phyloP scores from a whole-genome alignment of 2,113 vertebrate genomes.

The Isurus oxyrinchus region DNA sequence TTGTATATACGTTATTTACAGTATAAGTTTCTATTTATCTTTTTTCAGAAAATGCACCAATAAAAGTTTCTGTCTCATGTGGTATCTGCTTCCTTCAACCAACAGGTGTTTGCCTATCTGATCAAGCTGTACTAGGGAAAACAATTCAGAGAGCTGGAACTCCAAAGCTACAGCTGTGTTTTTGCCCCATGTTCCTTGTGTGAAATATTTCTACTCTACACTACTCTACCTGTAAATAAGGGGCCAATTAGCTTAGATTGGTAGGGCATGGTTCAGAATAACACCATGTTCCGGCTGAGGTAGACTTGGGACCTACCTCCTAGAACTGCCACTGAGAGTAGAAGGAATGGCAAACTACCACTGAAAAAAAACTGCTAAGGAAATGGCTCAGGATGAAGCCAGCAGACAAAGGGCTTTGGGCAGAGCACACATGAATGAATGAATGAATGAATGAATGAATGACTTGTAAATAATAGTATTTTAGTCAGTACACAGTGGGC shows the following conservation, averaged over 20 bases:
- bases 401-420: neutral
- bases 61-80: neutral
- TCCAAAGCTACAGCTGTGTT: neutral
- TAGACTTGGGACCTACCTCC: too few relatives aligned
- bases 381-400: neutral
- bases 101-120: neutral
- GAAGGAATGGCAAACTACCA: neutral
- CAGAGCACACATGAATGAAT: neutral
- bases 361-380: neutral
- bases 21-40: constrained; percentile 23
- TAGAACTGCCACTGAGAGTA: neutral
- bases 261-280: neutral
- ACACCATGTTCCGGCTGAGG: neutral
- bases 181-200: neutral
- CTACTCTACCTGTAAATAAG: neutral
- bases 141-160: neutral
- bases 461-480: neutral
- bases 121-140: neutral
- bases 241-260: neutral
- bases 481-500: neutral
- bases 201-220: neutral
- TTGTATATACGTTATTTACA: constrained; percentile 30
- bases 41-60: neutral
- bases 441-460: neutral
- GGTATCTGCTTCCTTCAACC: neutral